Conservation (phyloP, 2,113 vertebrate species). For the Coptodon bakossiorum region DNA sequence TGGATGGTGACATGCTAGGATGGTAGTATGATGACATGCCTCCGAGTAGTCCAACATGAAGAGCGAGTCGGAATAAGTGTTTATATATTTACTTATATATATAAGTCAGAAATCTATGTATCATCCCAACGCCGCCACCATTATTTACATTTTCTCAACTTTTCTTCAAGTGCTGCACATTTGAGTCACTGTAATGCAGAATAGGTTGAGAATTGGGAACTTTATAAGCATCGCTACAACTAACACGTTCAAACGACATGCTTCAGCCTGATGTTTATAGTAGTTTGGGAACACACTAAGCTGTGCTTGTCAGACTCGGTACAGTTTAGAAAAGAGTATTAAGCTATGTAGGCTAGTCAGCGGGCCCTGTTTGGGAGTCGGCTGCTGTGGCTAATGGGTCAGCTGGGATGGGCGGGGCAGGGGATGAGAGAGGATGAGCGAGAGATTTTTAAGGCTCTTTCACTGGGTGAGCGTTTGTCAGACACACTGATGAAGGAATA, state of each 20-base stretch:
- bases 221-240: background rate
- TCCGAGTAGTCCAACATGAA: background rate
- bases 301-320: slow-evolving; percentile 7
- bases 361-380: slow-evolving; percentile 12
- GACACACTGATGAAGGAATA: background rate
- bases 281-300: slow-evolving; percentile 22
- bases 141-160: background rate
- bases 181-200: background rate
- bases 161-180: background rate
- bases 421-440: slow-evolving; percentile 48
- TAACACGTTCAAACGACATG: background rate
- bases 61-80: background rate
- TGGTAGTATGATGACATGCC: background rate
- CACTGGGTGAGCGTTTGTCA: background rate
- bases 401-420: slow-evolving; percentile 28
- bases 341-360: slow-evolving; percentile 39
- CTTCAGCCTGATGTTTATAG: background rate
- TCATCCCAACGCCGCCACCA: background rate
- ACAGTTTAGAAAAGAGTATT: slow-evolving; percentile 38
- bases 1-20: background rate
- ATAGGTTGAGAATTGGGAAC: background rate
- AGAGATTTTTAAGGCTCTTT: slow-evolving; percentile 39
- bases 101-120: background rate
- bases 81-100: background rate
- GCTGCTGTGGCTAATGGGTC: slow-evolving; percentile 56